phyloP scores from a whole-genome alignment of 2,888 invertebrate genomes.

The Drosophila suboccidentalis region DNA sequence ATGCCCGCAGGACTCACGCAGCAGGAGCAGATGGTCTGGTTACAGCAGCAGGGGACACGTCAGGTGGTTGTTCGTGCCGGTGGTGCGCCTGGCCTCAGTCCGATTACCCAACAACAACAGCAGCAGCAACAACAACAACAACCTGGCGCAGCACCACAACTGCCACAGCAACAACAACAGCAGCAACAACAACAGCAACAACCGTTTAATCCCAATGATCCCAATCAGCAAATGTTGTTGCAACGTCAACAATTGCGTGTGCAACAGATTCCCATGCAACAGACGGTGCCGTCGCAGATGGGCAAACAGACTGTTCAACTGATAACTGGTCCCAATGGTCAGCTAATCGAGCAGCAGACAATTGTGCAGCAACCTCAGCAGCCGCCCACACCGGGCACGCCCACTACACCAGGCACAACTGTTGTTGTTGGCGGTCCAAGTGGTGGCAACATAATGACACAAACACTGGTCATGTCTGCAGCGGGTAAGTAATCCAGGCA shows the following conservation, averaged over 20 bases:
- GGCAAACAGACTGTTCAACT: constrained; percentile 83
- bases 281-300: constrained; percentile 67
- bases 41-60: constrained; percentile 89
- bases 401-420: constrained; percentile 58
- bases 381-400: constrained; percentile 60
- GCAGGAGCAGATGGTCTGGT: constrained; percentile 90
- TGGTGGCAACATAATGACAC: constrained; percentile 73
- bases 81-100: constrained; percentile 84
- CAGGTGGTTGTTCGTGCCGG: constrained; percentile 87
- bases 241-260: constrained; percentile 84
- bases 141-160: constrained; percentile 50
- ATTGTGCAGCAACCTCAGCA: constrained; percentile 67
- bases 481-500: constrained; percentile 34
- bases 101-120: constrained; percentile 71
- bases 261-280: constrained; percentile 82
- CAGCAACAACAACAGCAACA: constrained; percentile 68
- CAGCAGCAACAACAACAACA: constrained; percentile 71
- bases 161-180: constrained; percentile 50
- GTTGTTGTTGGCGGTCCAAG: constrained; percentile 47
- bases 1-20: constrained; percentile 89
- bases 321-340: constrained; percentile 74
- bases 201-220: constrained; percentile 82
- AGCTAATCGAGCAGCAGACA: constrained; percentile 76
- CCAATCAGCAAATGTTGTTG: constrained; percentile 84
- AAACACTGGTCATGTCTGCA: constrained; percentile 77